Evolutionary conservation across 2,888 invertebrate genomes (phyloP).

Genomic region (Agonopterix alstromeriana): DNA sequence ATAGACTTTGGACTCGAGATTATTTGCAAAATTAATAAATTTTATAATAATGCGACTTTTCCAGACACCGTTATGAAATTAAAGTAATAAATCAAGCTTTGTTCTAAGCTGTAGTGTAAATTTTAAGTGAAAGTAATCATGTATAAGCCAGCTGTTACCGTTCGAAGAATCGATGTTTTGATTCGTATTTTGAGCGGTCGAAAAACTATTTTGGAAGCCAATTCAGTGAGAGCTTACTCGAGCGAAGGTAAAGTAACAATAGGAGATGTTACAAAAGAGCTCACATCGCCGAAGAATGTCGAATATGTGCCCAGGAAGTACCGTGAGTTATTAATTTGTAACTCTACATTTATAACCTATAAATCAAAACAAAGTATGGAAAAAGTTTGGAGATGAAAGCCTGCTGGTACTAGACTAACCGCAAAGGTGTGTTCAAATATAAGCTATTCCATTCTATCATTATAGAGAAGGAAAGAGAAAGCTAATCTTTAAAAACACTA

Average conservation of each 20-base stretch:
- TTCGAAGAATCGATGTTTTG: constrained; percentile 67
- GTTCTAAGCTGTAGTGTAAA: constrained; percentile 10
- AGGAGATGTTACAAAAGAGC: constrained; percentile 82
- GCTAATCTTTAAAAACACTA: too few relatives aligned
- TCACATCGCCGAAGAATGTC: constrained; percentile 77
- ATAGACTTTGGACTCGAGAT: constrained; percentile 61
- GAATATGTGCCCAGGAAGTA: constrained; percentile 92
- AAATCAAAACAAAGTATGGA: constrained; percentile 4
- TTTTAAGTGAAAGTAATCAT: constrained; percentile 25
- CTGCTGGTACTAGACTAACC: too few relatives aligned
- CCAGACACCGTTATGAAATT: constrained; percentile 9
- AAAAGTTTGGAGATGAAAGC: too few relatives aligned
- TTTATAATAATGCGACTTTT: constrained; percentile 17
- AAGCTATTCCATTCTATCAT: too few relatives aligned
- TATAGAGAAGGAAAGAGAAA: too few relatives aligned
- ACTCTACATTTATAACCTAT: constrained; percentile 22
- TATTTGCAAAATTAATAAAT: constrained; percentile 25
- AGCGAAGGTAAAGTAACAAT: constrained; percentile 80
- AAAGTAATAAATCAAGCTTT: constrained; percentile 14
- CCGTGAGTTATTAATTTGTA: constrained; percentile 74
- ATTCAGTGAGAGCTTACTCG: constrained; percentile 58
- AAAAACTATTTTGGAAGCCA: constrained; percentile 49
- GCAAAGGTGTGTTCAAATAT: too few relatives aligned
- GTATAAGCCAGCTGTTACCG: constrained; percentile 59
- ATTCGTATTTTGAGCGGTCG: constrained; percentile 63